Evolutionary conservation across 2,797 vertebrate genomes (phyloP).

Genomic region (Emydoidea blandingii): DNA sequence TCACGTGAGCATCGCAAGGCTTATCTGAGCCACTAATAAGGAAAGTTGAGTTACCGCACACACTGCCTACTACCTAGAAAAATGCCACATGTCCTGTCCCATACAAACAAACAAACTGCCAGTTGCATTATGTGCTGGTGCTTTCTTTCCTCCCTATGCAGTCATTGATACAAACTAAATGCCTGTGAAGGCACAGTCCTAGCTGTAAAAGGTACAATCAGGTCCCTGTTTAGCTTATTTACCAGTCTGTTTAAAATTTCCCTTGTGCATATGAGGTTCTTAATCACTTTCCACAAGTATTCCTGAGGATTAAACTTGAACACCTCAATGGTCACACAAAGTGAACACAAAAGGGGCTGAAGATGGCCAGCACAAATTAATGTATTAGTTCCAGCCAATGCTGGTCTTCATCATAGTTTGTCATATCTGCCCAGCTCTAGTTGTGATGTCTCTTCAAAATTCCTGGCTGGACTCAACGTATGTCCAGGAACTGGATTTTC

Average conservation of each 20-base stretch:
- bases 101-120: neutral
- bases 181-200: neutral
- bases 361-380: neutral
- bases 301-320: neutral
- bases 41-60: neutral
- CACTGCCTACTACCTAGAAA: neutral
- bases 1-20: too few species aligned
- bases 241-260: neutral
- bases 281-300: neutral
- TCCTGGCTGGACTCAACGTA: accelerated
- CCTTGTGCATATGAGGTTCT: neutral
- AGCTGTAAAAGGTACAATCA: neutral
- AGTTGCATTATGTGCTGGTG: neutral
- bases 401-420: neutral
- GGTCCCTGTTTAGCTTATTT: neutral
- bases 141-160: neutral
- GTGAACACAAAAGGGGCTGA: neutral
- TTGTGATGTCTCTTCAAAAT: neutral
- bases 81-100: neutral
- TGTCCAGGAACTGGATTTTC: neutral
- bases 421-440: neutral
- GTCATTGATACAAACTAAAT: neutral
- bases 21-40: neutral
- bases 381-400: neutral
- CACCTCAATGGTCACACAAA: neutral